phyloP scores from a whole-genome alignment of 2,113 vertebrate species.

The Rhinogobius similis region DNA sequence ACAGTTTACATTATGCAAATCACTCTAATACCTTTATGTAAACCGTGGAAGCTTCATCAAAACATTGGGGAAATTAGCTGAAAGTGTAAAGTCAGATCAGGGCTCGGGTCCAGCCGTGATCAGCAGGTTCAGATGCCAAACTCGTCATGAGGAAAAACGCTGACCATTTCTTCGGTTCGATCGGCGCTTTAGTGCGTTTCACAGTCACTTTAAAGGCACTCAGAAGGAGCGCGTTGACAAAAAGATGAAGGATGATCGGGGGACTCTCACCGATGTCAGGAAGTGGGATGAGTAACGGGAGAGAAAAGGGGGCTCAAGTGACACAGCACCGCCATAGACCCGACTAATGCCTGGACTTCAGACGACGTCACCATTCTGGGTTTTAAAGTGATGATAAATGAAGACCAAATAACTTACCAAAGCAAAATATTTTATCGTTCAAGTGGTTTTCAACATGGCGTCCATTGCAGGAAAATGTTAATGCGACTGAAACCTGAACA shows the following conservation, averaged over 20 bases:
- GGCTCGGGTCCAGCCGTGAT: slow-evolving; percentile 30
- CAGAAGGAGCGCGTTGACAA: slow-evolving; percentile 20
- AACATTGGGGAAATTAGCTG: not conserved
- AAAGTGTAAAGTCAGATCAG: slow-evolving; percentile 3
- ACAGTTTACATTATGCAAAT: not conserved
- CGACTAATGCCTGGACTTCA: no score
- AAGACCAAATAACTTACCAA: no score
- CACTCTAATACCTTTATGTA: not conserved
- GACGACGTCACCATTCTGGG: no score
- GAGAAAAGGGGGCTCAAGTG: not conserved
- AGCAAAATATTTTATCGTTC: no score
- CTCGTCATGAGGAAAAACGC: slow-evolving; percentile 5
- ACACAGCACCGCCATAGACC: not conserved
- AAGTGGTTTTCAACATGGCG: no score
- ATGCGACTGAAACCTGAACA: no score
- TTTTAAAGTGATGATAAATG: no score
- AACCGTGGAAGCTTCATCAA: not conserved
- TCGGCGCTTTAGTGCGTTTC: slow-evolving; percentile 4
- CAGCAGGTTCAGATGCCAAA: slow-evolving; percentile 23
- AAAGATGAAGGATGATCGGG: slow-evolving; percentile 13
- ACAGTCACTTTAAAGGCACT: slow-evolving; percentile 28
- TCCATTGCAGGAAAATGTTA: no score
- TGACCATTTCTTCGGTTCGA: slow-evolving; percentile 11
- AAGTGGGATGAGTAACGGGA: not conserved
- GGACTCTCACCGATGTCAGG: not conserved